Evolutionary conservation across 2,797 vertebrate genomes (phyloP), one percentile per base, ranked within the genome.

Genomic region (Acanthurus lineatus): DNA sequence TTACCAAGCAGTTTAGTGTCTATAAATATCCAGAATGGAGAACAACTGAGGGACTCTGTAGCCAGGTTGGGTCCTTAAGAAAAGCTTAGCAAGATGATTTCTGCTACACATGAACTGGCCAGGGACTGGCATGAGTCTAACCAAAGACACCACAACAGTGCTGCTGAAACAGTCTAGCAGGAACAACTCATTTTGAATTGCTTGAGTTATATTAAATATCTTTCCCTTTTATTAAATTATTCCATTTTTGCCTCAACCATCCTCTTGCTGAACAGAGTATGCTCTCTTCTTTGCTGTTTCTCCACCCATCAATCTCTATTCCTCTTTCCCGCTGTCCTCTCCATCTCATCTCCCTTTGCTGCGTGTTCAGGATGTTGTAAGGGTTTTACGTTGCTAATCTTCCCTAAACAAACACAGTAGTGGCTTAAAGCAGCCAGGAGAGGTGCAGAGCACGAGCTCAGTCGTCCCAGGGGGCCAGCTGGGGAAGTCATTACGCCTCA

Each of bases 381-480:
- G 92, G 95, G 89, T 93, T 95, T 95, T 95, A 96, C 93, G 90
- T 93, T 93, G 91, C 94, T 95, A 96, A 95, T 96, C 95, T 95
- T 93, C 74, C 92, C 92, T 93, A 96, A 95, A 95, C 93, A 96
- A 96, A 95, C 94, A 92, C 20, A 45, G 72, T 71, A 82, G 82
- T 81, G 89, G 77, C 90, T 92, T 93, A 93, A 93, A 92, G 93
- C 90, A 45, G 89, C 86, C 90, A 83, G 85, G 86, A 95, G 93
- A 88, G 93, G 92, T 79, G 67, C 76, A 79, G 90, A 94, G 95
- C 94, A 95, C 93, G 94, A 95, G 94, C 91, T 19, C 93, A n/a
- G 79, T 79, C 69, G 90, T 95, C 95, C 94, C 94, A 83, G 81
- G 91, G 90, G 93, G 86, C 88, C 95, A 95, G 94, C 94, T 96